Base-by-base conservation (phyloP, 2,113 vertebrate genomes). In the Xerus inauris region DNA sequence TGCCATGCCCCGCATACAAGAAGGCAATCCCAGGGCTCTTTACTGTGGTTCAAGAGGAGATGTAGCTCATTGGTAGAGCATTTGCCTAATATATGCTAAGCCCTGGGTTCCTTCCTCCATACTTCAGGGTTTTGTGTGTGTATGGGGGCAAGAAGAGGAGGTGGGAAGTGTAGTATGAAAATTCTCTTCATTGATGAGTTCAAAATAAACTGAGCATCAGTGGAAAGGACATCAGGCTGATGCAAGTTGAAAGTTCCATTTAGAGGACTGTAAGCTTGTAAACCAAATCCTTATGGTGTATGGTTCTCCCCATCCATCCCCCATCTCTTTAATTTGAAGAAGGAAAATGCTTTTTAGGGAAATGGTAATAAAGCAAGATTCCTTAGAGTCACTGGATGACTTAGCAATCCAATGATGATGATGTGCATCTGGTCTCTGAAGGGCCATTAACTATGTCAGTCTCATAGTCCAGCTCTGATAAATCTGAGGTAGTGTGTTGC, bases 401-500 rank as follows among this genome's bases (percentile, higher is more conserved):
- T 64, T 93, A 67, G 22, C 19, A 40, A 49, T 72, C 35, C 35
- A 62, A 4, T 84, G 62, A 51, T 49, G 71, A 45, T 42, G 35
- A 92, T 35, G 10, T 47, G 6, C 10, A 22, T 88, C 24, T 86
- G 20, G 62, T 94, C 28, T 85, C 81, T 30, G 69, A 38, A 54
- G 79, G 69, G 45, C 16, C 20, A 95, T 88, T 19, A 40, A 16
- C 65, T 32, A 24, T 8, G 22, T 73, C 81, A 57, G 32, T n/a
- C 57, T 71, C 72, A 71, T 14, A 51, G 72, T 40, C 75, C 69
- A n/a, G 49, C 59, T 65, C 19, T 80, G 59, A 45, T 69, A 62
- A 76, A 75, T 91, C 54, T 79, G 42, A 94, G 71, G 69, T 47
- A 24, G n/a, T 57, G 45, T 79, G 38, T 95, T 89, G 79, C 82